A percentile compares a stretch with the other conserved stretches of the same genome.
These are phyloP conservation scores for Podiceps cristatus DNA, from an alignment of 2,113 vertebrate genomes.

Conservation along the genomic window DNA sequence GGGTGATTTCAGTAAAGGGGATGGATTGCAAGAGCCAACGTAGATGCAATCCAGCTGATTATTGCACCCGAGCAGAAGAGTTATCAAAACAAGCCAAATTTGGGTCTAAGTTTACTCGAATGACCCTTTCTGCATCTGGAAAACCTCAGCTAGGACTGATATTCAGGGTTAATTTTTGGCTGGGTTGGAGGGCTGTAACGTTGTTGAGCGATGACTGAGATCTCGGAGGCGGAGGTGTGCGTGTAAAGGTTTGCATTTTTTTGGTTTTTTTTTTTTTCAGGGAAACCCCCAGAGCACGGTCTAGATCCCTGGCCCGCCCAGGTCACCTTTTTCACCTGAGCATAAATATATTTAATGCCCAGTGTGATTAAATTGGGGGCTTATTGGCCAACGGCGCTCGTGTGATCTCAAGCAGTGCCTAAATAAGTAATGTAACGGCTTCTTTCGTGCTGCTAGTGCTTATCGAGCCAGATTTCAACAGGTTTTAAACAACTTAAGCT, in stretches of 20 bases:
- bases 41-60: fast-evolving
- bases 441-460: not conserved
- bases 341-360: not conserved
- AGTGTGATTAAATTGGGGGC: not conserved
- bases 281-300: not conserved
- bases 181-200: too few species aligned
- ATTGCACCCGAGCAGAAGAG: fast-evolving
- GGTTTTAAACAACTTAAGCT: not conserved
- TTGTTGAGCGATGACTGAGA: not conserved
- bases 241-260: not conserved
- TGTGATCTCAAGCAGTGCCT: not conserved
- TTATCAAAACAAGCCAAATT: not conserved
- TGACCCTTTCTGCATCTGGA: fast-evolving
- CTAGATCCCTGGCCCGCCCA: not conserved
- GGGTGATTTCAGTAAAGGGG: not conserved
- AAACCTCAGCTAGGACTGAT: not conserved
- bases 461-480: not conserved
- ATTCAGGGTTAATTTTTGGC: not conserved
- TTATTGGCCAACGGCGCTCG: fast-evolving
- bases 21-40: not conserved
- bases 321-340: not conserved
- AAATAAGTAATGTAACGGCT: not conserved
- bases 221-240: not conserved
- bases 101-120: not conserved
- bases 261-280: too few species aligned